Evolutionary conservation across 92 coral and sea anemone species (phyloP).

Genomic region (Scolanthus callimorphus): DNA sequence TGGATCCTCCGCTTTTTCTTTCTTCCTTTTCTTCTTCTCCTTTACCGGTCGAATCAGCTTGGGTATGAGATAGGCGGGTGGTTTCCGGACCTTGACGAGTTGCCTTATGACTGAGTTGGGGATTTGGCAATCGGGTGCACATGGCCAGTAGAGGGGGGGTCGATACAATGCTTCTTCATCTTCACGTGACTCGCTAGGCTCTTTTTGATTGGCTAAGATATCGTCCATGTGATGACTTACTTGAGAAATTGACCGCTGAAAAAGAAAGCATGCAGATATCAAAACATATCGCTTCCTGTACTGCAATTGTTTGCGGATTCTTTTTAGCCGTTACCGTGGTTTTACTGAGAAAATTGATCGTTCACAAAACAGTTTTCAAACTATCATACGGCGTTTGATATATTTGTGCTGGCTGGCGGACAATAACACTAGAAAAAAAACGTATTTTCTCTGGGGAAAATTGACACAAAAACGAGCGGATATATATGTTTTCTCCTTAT

Average conservation of each 20-base stretch:
- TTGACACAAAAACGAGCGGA: too few species aligned
- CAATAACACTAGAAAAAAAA: too few species aligned
- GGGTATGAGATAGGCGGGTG: conserved; percentile 54
- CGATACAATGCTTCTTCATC: conserved; percentile 15
- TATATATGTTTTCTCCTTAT: too few species aligned
- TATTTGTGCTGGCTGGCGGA: too few species aligned
- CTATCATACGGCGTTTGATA: too few species aligned
- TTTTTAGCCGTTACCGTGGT: too few species aligned
- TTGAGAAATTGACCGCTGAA: conserved; percentile 7
- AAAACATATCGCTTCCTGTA: too few species aligned
- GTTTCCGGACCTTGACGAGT: conserved; percentile 28
- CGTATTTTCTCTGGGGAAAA: too few species aligned
- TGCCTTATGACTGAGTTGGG: conserved; percentile 91
- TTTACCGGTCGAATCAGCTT: conserved; percentile 19
- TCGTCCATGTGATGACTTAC: background rate
- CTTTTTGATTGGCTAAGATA: background rate
- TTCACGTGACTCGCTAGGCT: background rate
- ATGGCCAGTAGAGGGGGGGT: conserved; percentile 77
- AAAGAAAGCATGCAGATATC: too few species aligned
- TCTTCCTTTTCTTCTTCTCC: conserved; percentile 17
- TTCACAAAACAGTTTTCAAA: too few species aligned
- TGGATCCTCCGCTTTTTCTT: conserved; percentile 8
- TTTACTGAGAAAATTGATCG: too few species aligned
- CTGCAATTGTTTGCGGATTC: too few species aligned
- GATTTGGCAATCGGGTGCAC: conserved; percentile 91